Evolutionary conservation across 2,113 vertebrate genomes (phyloP), one percentile per base, ranked within the genome.

Genomic region (Plestiodon gilberti): DNA sequence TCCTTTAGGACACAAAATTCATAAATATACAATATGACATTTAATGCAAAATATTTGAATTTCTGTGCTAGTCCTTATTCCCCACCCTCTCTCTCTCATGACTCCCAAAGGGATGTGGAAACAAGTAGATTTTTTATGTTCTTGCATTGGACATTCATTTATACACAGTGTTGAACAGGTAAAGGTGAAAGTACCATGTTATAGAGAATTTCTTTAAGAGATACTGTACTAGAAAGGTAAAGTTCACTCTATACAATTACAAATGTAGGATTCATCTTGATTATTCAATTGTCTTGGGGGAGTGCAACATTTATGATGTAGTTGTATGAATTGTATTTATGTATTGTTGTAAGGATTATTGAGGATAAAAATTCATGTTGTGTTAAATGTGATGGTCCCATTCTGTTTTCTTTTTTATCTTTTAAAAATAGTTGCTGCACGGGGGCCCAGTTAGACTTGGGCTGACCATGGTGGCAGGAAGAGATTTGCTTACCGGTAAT

Each of bases 21-120:
- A 89, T 64, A 76, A 43, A 52, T n/a, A 55, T 85, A 35, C 67
- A 67, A 22, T 48, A 55, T 64, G 38, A 57, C 61, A 77, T 79
- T n/a, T n/a, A n/a, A n/a, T n/a, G n/a, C n/a, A n/a, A n/a, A n/a
- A n/a, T 84, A 57, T 20, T 73, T 59, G 48, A 83, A 1, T 48
- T 33, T 48, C 23, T 87, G 59, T 86, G 67, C 73, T 0, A 25
- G 62, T 22, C 10, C 76, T 64, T 14, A 15, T 30, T 79, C 65
- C 77, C 9, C 71, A 4, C 61, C 33, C 2, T 61, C 25, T 81
- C 48, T 78, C 9, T 40, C 28, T 67, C n/a, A 40, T 10, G 30
- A 67, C 7, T n/a, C 70, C 10, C 48, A 3, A 28, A 52, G 9
- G 8, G 22, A 38, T 9, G 30, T 48, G 82, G 17, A 33, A 89